Base-by-base conservation (phyloP, 1,140 invertebrate species). In the Drosophila gunungcola region DNA sequence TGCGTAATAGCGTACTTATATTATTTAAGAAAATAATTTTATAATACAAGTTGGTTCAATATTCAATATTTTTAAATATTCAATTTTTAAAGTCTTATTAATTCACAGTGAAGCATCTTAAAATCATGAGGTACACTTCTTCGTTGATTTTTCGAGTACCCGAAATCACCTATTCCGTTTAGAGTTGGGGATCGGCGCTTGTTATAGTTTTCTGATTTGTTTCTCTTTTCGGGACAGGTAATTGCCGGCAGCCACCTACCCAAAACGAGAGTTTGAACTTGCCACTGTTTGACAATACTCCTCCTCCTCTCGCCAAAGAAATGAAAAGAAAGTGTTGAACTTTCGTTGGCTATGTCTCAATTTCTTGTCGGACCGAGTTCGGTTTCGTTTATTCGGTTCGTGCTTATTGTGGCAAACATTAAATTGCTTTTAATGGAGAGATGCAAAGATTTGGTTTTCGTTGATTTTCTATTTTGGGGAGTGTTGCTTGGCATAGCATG, bases 251-350 rank as follows among this genome's bases (percentile, higher is more conserved):
- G 54, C 62, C 80, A 84, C 73, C 80, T 84, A 85, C 60, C 63
- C 51, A 16, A 74, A 64, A 41, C 39, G 46, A 58, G 60, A 62
- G 63, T 78, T 78, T 80, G 63, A 85, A 85, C 73, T 80, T 84
- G 73, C 80, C 78, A 80, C 77, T 80, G 67, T 67, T 75, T 69
- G 67, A 29, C 57, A 32, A 48, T 16, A 21, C 36, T 16, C 34
- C 42, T 2, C 25, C 42, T 2, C 3, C 32, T 4, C 11, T 0
- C 16, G 45, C 32, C n/a, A 10, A 27, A 34, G 10, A 53, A 62
- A 49, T 62, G 56, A 80, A 84, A 85, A 85, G 81, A 85, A 85
- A 85, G 81, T 85, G 81, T 73, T 84, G 81, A 85, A 85, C 81
- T 85, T 80, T 85, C 64, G 41, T 72, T 68, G 75, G 72, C 72